Evolutionary conservation across 53 echinoderm and acorn worm genomes (phyloP), one percentile per base, ranked within the genome.

Genomic region (Hippasteria phrygiana): DNA sequence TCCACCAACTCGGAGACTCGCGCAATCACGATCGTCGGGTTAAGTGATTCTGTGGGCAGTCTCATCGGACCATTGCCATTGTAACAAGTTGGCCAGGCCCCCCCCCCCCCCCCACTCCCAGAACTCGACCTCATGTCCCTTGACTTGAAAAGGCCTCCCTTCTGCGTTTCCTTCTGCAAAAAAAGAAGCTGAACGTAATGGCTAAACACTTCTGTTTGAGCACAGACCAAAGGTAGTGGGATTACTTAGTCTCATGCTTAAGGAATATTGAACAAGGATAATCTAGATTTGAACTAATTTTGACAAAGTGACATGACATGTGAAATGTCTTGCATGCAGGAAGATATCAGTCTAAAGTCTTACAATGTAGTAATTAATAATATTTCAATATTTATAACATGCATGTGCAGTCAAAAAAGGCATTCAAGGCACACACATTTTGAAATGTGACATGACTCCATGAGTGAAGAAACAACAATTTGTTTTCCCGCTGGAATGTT

Each of bases 1-100:
- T 48, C 14, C 8, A 14, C 48, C 48, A 14, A 48, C 8, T n/a
- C n/a, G 20, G 13, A 59, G 59, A 59, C 10, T n/a, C 24, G 24
- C 20, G 3, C 72, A 35, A 1, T 72, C 37, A 10, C 45, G 38
- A 0, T 43, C 81, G 65, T 64, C 81, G 18, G 81, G 81, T 81
- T 28, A 81, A 81, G 81, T 81, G 81, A 81, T 81, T 81, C 28
- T 43, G 55, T 78, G 48, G 31, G 53, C 14, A 41, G 39, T 78
- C 78, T 78, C 78, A 18, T 39, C 14, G 78, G 59, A 41, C 56
- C 55, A 26, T 78, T 59, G 12, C 78, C 56, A 39, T 78, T 78
- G 78, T 78, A 47, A 17, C 55, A 78, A 56, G 76, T 53, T 34
- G 76, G 76, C 43, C 51, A 76, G 53, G 47, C 48, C 73, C 76